A percentile compares a stretch with the other conserved stretches of the same genome.
Conservation (phyloP, 1,140 invertebrate species). For the Drosophila virilis region DNA sequence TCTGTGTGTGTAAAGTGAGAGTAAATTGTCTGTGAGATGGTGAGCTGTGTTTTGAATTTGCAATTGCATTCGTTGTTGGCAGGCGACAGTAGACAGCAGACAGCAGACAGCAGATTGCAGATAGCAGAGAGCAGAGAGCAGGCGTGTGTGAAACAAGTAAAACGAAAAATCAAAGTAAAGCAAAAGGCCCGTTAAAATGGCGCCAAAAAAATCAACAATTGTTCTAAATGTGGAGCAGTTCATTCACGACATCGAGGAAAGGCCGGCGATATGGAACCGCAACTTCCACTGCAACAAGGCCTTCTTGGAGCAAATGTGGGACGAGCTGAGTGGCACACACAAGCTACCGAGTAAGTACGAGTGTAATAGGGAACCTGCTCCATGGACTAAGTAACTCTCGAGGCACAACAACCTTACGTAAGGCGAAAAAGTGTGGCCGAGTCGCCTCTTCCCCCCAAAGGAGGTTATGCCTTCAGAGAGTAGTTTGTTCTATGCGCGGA, state of each 20-base stretch:
- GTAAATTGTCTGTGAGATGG: neutral
- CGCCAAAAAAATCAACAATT: conserved; percentile 83
- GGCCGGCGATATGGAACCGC: conserved; percentile 84
- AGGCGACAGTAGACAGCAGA: conserved; percentile 10
- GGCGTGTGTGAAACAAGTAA: conserved; percentile 21
- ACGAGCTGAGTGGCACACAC: conserved; percentile 76
- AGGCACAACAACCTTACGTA: conserved; percentile 15
- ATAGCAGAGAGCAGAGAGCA: conserved; percentile 12
- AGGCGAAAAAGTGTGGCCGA: neutral
- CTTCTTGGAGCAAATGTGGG: conserved; percentile 84
- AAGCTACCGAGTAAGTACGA: conserved; percentile 76
- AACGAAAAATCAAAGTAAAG: conserved; percentile 24
- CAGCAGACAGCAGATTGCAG: conserved; percentile 13
- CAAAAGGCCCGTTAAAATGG: conserved; percentile 59
- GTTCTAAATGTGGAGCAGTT: conserved; percentile 83
- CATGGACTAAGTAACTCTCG: neutral
- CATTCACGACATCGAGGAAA: conserved; percentile 80
- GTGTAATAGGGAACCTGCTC: neutral
- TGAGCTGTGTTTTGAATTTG: conserved; percentile 36
- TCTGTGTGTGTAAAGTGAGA: neutral
- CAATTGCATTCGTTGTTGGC: conserved; percentile 52
- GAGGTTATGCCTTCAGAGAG: conserved; percentile 25
- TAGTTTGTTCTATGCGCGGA: conserved; percentile 8
- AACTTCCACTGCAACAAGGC: conserved; percentile 84
- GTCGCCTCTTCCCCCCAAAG: neutral